phyloP scores from a whole-genome alignment of 2,113 vertebrate genomes.

The Phylloscopus trochilus region DNA sequence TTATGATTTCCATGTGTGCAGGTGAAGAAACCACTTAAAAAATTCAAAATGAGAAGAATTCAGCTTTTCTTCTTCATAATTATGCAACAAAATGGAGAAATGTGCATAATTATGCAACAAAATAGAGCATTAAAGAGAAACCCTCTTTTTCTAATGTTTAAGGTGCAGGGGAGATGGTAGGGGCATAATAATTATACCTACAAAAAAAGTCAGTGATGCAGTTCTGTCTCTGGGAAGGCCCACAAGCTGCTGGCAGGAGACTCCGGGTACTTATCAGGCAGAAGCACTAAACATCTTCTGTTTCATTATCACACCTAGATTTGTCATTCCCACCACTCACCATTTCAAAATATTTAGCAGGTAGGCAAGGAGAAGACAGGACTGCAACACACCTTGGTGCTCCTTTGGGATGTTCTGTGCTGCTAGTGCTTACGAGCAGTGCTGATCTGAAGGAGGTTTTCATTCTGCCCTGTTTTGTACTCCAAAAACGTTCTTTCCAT shows the following conservation, averaged over 20 bases:
- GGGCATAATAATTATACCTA: neutral
- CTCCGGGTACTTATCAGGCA: neutral
- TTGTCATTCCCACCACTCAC: neutral
- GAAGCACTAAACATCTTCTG: neutral
- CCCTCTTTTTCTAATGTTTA: neutral
- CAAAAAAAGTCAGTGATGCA: rapidly evolving
- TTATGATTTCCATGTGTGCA: neutral
- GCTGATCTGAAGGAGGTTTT: neutral
- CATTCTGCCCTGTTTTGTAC: neutral
- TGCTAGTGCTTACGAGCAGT: neutral
- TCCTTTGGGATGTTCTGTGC: neutral
- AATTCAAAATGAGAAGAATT: neutral
- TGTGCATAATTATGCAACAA: neutral
- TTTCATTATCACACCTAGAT: neutral
- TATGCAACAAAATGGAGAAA: neutral
- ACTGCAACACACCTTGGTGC: neutral
- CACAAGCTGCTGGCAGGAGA: neutral
- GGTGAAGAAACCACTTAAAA: neutral
- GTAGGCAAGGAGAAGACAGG: neutral
- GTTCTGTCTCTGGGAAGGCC: neutral
- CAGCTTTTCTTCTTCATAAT: neutral
- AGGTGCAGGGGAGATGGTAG: neutral
- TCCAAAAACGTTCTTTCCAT: neutral
- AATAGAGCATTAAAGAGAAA: neutral
- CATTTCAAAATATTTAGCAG: neutral